Percentiles rank a stretch among this genome's conserved stretches.
Evolutionary conservation across 2,888 invertebrate genomes (phyloP).

Genomic region (Metopia argyrocephala): DNA sequence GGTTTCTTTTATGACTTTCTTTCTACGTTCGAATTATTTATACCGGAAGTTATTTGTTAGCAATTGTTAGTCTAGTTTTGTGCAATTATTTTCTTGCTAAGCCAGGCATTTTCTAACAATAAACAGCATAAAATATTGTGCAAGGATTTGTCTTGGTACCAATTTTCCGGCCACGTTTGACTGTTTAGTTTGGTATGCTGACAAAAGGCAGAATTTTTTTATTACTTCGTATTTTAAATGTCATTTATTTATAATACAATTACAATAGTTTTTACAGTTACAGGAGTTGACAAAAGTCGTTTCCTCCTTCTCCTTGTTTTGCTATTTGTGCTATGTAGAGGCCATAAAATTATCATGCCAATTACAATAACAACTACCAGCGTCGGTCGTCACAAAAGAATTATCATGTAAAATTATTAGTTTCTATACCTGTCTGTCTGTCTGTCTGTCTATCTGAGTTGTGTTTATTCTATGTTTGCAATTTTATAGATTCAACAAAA

Average conservation of each 20-base stretch:
- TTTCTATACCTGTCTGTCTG: not conserved
- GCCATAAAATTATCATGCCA: not conserved
- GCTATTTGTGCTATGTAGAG: not conserved
- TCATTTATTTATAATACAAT: slow-evolving; percentile 41
- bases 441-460: slow-evolving; percentile 3
- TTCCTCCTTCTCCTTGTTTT: not conserved
- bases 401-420: not conserved
- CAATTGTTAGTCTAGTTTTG: slow-evolving; percentile 29
- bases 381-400: not conserved
- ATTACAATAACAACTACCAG: not conserved
- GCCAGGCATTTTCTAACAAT: slow-evolving; percentile 7
- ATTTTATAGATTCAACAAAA: too few species aligned
- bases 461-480: too few species aligned
- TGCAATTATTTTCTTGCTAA: slow-evolving; percentile 11
- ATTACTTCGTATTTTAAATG: slow-evolving; percentile 49
- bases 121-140: slow-evolving; percentile 52
- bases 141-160: slow-evolving; percentile 59
- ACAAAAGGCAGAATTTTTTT: slow-evolving; percentile 1
- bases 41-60: slow-evolving; percentile 66
- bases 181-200: too few species aligned
- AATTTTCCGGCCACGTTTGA: not conserved
- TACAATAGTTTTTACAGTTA: slow-evolving; percentile 7
- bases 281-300: slow-evolving; percentile 15
- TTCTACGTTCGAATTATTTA: slow-evolving; percentile 43
- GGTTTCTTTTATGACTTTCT: slow-evolving; percentile 47